These are phyloP conservation scores for Agrotis ipsilon DNA, from an alignment of 2,888 invertebrate genomes.

Conservation along the genomic window DNA sequence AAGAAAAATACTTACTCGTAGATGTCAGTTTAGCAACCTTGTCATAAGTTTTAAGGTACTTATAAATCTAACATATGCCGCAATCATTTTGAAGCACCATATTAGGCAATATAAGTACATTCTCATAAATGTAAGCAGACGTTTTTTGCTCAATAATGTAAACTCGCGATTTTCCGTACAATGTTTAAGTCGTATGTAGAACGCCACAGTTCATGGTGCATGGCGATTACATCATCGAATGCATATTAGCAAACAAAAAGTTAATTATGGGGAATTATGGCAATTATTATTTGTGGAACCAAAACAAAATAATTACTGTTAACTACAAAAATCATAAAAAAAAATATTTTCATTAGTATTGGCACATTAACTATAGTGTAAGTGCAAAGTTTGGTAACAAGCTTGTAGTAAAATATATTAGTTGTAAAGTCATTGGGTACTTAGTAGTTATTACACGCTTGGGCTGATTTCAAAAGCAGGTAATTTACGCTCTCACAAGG, in stretches of 20 bases:
- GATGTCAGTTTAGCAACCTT: conserved; percentile 3
- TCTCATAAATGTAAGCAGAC: not conserved
- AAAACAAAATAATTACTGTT: conserved; percentile 5
- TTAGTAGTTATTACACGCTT: not conserved
- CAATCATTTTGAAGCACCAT: not conserved
- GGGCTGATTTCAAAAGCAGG: not conserved
- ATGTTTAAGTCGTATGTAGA: conserved; percentile 7
- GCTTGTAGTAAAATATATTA: not conserved
- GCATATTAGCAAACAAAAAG: conserved; percentile 14
- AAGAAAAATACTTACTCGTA: not conserved
- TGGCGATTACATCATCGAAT: conserved; percentile 22
- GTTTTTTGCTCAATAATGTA: conserved; percentile 13
- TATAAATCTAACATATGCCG: not conserved
- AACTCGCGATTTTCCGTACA: conserved; percentile 3
- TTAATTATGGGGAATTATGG: not conserved
- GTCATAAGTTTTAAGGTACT: not conserved
- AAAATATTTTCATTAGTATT: not conserved
- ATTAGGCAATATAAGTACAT: not conserved
- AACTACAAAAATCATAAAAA: conserved; percentile 1
- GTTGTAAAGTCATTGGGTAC: not conserved
- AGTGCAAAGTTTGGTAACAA: not conserved
- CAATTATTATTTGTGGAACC: conserved; percentile 3
- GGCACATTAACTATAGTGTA: not conserved
- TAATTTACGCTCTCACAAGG: not conserved
- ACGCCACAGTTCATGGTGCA: not conserved